Evolutionary conservation across 2,888 invertebrate species (phyloP).

Genomic region (Zeuzera pyrina): DNA sequence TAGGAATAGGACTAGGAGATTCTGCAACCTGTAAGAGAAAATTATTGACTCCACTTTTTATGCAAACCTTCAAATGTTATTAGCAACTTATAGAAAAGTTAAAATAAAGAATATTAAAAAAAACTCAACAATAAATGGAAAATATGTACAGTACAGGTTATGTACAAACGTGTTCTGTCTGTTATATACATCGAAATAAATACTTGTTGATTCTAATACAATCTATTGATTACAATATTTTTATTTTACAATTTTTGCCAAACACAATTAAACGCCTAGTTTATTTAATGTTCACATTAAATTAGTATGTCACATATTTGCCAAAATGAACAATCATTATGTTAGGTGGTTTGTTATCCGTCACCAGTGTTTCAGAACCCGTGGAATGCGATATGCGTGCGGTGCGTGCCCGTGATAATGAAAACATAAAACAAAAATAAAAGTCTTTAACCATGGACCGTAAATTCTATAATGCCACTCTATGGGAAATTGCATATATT

Average conservation of each 20-base stretch:
- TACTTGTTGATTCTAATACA: too few species aligned
- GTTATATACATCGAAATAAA: too few species aligned
- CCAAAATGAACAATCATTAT: too few species aligned
- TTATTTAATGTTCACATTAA: too few species aligned
- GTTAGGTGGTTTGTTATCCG: slow-evolving; percentile 4
- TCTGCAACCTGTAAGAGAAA: slow-evolving; percentile 51
- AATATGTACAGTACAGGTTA: too few species aligned
- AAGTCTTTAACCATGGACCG: slow-evolving; percentile 36
- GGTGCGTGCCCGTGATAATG: slow-evolving; percentile 14
- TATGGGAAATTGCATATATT: too few species aligned
- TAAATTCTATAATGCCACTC: slow-evolving; percentile 9
- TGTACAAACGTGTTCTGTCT: too few species aligned
- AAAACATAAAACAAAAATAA: slow-evolving; percentile 10
- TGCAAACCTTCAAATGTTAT: neutral
- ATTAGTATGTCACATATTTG: too few species aligned
- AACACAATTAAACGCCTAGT: too few species aligned
- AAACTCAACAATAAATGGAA: too few species aligned
- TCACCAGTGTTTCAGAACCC: slow-evolving; percentile 15
- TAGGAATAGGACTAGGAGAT: slow-evolving; percentile 23
- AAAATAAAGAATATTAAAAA: slow-evolving; percentile 1
- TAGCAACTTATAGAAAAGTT: neutral
- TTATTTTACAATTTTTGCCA: too few species aligned
- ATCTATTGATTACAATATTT: too few species aligned
- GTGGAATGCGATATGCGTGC: slow-evolving; percentile 16
- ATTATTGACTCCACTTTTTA: neutral